Evolutionary conservation across 2,888 invertebrate species (phyloP).

Genomic region (Cryptocheilus praepositus): DNA sequence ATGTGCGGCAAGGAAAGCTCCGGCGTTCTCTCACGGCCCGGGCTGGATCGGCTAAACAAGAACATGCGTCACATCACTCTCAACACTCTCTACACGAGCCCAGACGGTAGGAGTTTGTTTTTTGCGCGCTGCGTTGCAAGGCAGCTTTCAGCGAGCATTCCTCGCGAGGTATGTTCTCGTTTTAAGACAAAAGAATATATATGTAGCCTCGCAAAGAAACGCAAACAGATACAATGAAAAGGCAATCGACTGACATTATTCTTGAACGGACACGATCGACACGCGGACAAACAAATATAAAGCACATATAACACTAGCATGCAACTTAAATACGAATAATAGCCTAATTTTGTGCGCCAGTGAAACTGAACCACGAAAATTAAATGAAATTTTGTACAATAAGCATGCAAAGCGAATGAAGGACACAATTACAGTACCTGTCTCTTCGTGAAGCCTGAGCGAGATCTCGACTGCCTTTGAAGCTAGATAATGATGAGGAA

Average conservation of each 20-base stretch:
- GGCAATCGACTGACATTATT: too few species aligned
- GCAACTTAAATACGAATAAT: too few species aligned
- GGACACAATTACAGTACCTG: slow-evolving; percentile 69
- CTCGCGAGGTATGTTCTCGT: slow-evolving; percentile 6
- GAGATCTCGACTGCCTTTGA: slow-evolving; percentile 80
- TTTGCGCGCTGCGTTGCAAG: slow-evolving; percentile 24
- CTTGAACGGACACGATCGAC: too few species aligned
- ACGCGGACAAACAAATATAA: background rate
- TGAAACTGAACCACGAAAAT: too few species aligned
- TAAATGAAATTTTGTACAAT: background rate
- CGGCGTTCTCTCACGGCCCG: slow-evolving; percentile 88
- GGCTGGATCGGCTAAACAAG: slow-evolving; percentile 88
- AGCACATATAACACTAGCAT: background rate
- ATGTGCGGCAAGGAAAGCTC: slow-evolving; percentile 90
- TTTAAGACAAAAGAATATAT: slow-evolving; percentile 6
- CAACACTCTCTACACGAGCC: slow-evolving; percentile 67
- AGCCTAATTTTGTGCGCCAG: too few species aligned
- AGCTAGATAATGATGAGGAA: slow-evolving; percentile 74
- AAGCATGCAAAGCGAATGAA: slow-evolving; percentile 8
- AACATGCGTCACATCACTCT: slow-evolving; percentile 76
- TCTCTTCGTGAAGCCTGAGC: slow-evolving; percentile 75
- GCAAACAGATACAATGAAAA: too few species aligned
- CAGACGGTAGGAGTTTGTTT: slow-evolving; percentile 17
- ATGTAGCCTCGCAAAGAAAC: too few species aligned
- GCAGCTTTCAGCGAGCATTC: slow-evolving; percentile 22